These are phyloP conservation scores for Poeciliopsis turneri DNA, from an alignment of 2,797 vertebrate genomes.

Conservation along the genomic window DNA sequence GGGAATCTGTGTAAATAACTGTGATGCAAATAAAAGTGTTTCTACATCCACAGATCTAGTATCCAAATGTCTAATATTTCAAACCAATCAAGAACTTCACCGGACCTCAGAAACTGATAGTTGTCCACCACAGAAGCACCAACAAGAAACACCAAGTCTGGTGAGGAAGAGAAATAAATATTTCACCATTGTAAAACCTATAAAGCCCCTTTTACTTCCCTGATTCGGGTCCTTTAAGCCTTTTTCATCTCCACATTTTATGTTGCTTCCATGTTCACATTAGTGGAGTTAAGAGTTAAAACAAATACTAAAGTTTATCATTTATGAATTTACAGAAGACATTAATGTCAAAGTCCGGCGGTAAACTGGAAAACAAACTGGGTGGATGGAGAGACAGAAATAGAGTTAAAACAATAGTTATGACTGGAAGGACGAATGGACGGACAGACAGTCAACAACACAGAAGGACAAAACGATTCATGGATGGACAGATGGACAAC, in stretches of 20 bases:
- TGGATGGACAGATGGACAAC: not conserved
- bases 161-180: not conserved
- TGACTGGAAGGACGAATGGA: not conserved
- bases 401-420: too few relatives aligned
- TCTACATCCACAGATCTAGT: not conserved
- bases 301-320: not conserved
- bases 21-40: not conserved
- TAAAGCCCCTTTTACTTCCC: not conserved
- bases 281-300: not conserved
- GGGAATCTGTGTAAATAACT: not conserved
- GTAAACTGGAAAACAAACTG: conserved; percentile 11
- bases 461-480: not conserved
- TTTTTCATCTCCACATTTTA: not conserved
- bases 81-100: not conserved
- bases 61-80: not conserved
- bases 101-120: not conserved
- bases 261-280: not conserved
- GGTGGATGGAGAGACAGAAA: conserved; percentile 2
- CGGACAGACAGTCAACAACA: not conserved
- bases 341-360: not conserved
- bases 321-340: not conserved
- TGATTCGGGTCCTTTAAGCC: not conserved
- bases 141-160: not conserved
- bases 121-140: not conserved
- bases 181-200: not conserved